Evolutionary conservation across 2,888 invertebrate species (phyloP).

Genomic region (Nowickia ferox): DNA sequence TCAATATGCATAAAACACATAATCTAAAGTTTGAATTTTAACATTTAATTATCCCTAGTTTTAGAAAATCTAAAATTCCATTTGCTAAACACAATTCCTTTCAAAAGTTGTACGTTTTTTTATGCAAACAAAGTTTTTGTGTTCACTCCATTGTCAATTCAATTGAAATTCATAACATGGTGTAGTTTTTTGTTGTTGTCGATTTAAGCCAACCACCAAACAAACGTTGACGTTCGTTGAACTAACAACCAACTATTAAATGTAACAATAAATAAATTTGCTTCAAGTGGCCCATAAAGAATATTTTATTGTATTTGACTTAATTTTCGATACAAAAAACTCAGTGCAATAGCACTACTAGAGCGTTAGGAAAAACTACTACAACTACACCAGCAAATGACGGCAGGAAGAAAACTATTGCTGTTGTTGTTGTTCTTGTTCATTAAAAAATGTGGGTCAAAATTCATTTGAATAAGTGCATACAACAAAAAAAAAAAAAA

Average conservation of each 20-base stretch:
- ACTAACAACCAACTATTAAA: conserved; percentile 16
- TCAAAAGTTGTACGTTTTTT: neutral
- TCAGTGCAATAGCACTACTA: neutral
- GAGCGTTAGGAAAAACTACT: neutral
- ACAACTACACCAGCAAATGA: neutral
- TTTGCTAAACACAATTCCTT: neutral
- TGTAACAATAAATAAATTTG: conserved; percentile 24
- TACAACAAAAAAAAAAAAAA: too few relatives aligned
- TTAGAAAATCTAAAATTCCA: neutral
- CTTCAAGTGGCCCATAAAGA: conserved; percentile 12
- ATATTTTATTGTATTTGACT: conserved; percentile 27
- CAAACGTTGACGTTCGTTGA: neutral
- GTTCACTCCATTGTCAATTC: neutral
- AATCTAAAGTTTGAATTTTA: neutral
- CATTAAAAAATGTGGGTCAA: conserved; percentile 46
- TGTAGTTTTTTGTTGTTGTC: neutral
- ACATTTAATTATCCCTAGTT: neutral
- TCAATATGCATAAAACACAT: too few relatives aligned
- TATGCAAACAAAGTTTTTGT: neutral
- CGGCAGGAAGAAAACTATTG: neutral
- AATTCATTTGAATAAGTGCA: conserved; percentile 30
- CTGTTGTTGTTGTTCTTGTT: neutral
- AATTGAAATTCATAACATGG: neutral
- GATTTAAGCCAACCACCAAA: neutral
- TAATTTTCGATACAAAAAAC: neutral